Evolutionary conservation across 1,140 invertebrate species (phyloP).

Genomic region (Ladona fulva): DNA sequence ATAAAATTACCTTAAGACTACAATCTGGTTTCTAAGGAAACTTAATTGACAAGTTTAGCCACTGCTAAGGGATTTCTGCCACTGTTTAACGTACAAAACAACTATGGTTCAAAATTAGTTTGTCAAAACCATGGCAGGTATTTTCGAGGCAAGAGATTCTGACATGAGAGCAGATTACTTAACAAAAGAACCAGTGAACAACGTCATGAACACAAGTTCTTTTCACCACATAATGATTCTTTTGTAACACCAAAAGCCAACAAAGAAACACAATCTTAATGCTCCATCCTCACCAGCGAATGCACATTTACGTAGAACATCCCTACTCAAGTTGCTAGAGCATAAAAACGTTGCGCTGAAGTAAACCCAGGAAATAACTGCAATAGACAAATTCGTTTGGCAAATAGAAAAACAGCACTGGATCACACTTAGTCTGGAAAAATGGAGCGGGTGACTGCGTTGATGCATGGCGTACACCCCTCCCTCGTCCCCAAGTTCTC

Average conservation of each 20-base stretch:
- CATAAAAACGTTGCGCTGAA: not conserved
- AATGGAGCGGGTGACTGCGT: not conserved
- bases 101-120: conserved; percentile 1
- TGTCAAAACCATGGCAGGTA: not conserved
- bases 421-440: conserved; percentile 1
- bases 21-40: not conserved
- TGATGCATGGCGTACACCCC: not conserved
- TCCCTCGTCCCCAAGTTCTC: not conserved
- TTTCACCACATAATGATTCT: not conserved
- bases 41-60: not conserved
- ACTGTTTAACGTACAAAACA: not conserved
- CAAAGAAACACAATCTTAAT: not conserved
- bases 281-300: not conserved
- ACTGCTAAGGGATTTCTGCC: not conserved
- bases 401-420: not conserved
- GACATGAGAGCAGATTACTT: not conserved
- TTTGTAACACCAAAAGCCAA: conserved; percentile 6
- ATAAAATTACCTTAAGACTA: not conserved
- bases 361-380: not conserved
- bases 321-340: not conserved
- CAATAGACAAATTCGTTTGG: not conserved
- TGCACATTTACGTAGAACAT: not conserved
- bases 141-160: not conserved
- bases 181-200: not conserved
- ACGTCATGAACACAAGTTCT: not conserved